Percentiles rank a stretch among this genome's conserved stretches.
Evolutionary conservation across 2,113 vertebrate species (phyloP).

Genomic region (Notarius lentiginosus): DNA sequence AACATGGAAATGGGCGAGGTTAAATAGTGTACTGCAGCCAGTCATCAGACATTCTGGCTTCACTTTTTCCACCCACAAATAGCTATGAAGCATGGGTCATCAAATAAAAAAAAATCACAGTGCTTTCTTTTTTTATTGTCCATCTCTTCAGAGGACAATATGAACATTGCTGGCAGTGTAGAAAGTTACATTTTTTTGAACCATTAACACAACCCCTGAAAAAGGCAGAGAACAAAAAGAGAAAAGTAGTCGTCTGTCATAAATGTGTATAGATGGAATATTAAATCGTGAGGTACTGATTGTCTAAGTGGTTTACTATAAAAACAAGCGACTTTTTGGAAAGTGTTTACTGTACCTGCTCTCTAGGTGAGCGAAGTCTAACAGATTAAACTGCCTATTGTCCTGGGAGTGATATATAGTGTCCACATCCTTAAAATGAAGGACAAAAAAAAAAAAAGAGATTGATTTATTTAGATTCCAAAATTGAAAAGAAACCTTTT

Average conservation of each 20-base stretch:
- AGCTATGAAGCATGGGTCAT: too few relatives aligned
- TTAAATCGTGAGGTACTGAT: too few relatives aligned
- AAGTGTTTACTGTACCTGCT: constrained; percentile 75
- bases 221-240: neutral
- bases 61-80: neutral
- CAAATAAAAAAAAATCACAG: too few relatives aligned
- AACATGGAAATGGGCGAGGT: too few relatives aligned
- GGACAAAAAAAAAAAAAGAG: neutral
- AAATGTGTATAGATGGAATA: neutral
- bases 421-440: constrained; percentile 80
- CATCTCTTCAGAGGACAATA: neutral
- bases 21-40: too few relatives aligned
- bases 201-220: neutral
- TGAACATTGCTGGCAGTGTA: neutral
- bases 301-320: neutral
- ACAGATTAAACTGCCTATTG: constrained; percentile 86
- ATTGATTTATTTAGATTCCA: neutral
- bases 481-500: neutral
- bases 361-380: constrained; percentile 89
- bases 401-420: constrained; percentile 94
- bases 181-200: neutral
- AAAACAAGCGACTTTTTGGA: neutral
- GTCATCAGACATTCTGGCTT: too few relatives aligned
- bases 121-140: neutral
- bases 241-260: neutral